Base-by-base conservation (phyloP, 2,113 vertebrate species). In the Engystomops pustulosus region DNA sequence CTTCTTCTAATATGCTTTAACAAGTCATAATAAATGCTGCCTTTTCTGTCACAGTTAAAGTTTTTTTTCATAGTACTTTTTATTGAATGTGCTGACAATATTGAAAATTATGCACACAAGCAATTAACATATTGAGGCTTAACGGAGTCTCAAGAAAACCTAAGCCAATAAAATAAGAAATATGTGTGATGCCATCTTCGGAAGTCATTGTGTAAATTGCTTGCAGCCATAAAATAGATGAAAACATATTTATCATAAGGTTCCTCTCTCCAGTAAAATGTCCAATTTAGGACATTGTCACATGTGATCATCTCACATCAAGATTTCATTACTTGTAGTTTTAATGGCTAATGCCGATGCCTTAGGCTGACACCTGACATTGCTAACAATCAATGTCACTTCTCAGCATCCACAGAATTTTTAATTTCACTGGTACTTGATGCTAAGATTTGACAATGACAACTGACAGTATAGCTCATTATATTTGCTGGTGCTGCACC, bases 1-100 rank as follows among this genome's bases (percentile, higher is more conserved):
- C n/a, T 58, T 70, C 47, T 53, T 47, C 7, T 69, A 30, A 51
- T 69, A 34, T 62, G 51, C 68, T 23, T 71, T 71, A 71, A 71
- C 68, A 9, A 67, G 62, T 67, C 30, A 36, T 67, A 34, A 67
- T 34, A 67, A 67, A 34, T 20, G 62, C 36, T 67, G 62, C 62
- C 32, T 67, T 67, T 67, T 67, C 62, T 67, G 30, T 65, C 30
- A 65, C 60, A 6, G 14, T 32, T 32, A 65, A 18, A 32, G 4
- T 32, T 1, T 65, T 34, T 17, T 32, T 3, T 36, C 5, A 18
- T 7, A 17, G 2, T 7, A 17, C n/a, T 10, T 58, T 27, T 65
- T 65, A 15, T 32, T 65, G 18, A 65, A 65, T 17, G 30, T 65
- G 7, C 30, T 17, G 4, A 17, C 30, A 32, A 7, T 65, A 18